Evolutionary conservation across 1,140 invertebrate species (phyloP).

Genomic region (Trachymyrmex septentrionalis): DNA sequence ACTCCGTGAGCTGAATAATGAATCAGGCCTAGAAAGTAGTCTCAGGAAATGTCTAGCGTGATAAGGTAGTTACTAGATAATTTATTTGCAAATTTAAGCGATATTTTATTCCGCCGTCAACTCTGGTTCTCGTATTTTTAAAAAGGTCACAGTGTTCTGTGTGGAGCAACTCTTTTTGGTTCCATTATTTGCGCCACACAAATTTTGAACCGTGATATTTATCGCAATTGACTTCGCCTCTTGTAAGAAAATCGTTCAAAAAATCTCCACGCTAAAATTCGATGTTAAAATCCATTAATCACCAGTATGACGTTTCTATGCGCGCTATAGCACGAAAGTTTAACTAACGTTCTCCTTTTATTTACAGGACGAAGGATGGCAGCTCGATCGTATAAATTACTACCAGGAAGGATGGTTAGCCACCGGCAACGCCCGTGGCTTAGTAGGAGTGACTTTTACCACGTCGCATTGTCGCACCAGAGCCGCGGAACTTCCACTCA

Average conservation of each 20-base stretch:
- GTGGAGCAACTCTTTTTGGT: background rate
- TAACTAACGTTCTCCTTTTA: slow-evolving; percentile 47
- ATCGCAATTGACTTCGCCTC: background rate
- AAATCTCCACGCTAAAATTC: slow-evolving; percentile 8
- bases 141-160: background rate
- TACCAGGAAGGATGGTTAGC: slow-evolving; percentile 99
- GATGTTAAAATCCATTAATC: background rate
- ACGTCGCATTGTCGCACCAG: slow-evolving; percentile 94
- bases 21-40: background rate
- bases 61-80: background rate
- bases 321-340: background rate
- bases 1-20: slow-evolving; percentile 2
- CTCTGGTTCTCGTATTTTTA: background rate
- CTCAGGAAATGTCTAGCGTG: background rate
- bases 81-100: background rate
- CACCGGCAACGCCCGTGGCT: slow-evolving; percentile 96
- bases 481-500: slow-evolving; percentile 92
- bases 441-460: slow-evolving; percentile 98
- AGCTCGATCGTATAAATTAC: slow-evolving; percentile 97
- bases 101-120: background rate
- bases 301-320: background rate
- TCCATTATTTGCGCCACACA: background rate
- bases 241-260: background rate
- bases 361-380: slow-evolving; percentile 95
- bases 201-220: slow-evolving; percentile 20